Base-by-base conservation (phyloP, 2,888 invertebrate genomes). In the Cephus spinipes region DNA sequence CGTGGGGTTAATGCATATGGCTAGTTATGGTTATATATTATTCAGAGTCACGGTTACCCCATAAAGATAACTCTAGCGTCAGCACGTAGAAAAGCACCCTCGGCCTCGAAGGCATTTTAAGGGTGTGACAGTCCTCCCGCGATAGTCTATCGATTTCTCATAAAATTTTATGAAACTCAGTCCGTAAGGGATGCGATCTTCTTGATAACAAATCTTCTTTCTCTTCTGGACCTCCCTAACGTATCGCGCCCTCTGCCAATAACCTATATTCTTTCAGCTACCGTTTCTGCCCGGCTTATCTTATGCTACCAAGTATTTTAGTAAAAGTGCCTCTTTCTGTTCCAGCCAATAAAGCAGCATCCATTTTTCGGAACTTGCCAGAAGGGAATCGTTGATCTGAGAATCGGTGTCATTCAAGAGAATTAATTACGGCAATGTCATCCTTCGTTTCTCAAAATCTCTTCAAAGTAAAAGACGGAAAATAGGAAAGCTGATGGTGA, bases 141-240 rank as follows among this genome's bases (percentile, higher is more conserved):
- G 85, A 85, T 87, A 87, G 85, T 83, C 83, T 82, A 87, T 87
- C 85, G 87, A 87, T 87, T 87, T 86, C 84, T 85, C 85, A 87
- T 87, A 87, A 87, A 87, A 85, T 84, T 85, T 83, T 81, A 83
- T 82, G 83, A 83, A 81, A 83, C 12, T 71, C 31, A 55, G 55
- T 23, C 55, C 23, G 23, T 9, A 55, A 55, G 55, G 55, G 55
- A 23, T 55, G 55, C 55, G 55, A 55, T 23, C 23, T 23, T 55
- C 23, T 55, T 9, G 55, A 55, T 55, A 55, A 23, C 1, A 55
- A 55, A 55, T 55, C 55, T 40, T 40, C 40, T 55, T 55, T 55
- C 4, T 55, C 40, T 9, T 9, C 23, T 55, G 55, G 23, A 55
- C 55, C 55, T 23, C 55, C 23, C 9, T 55, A 23, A 55, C 9